These are phyloP conservation scores for Pseudocheirus occidentalis DNA, from an alignment of 2,797 vertebrate genomes.

Conservation along the genomic window DNA sequence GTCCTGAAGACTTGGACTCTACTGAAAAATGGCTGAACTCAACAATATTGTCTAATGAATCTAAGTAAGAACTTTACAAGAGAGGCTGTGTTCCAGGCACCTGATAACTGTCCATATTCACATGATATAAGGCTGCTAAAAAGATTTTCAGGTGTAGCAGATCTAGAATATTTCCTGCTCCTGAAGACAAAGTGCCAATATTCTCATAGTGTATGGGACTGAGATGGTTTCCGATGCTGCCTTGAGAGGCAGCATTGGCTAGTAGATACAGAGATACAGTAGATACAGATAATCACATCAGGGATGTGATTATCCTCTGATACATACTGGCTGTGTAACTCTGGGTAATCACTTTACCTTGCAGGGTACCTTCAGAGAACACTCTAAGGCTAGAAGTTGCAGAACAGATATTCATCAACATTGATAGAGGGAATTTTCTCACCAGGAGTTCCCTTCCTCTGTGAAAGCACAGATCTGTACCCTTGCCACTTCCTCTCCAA, in stretches of 20 bases:
- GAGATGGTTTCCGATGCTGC: background rate
- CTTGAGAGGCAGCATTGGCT: background rate
- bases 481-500: background rate
- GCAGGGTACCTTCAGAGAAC: background rate
- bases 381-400: background rate
- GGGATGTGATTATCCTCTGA: background rate
- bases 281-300: background rate
- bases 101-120: background rate
- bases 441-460: background rate
- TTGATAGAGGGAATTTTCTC: background rate
- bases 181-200: background rate
- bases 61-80: background rate
- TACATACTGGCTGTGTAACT: background rate
- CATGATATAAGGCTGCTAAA: background rate
- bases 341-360: background rate
- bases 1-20: too few species aligned
- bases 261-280: background rate
- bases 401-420: background rate
- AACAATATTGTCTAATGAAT: background rate
- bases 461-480: background rate
- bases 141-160: background rate
- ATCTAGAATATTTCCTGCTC: background rate
- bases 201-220: background rate
- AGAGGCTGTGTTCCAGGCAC: background rate
- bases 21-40: too few species aligned